Conservation (phyloP, 35 echinoderm and acorn worm species). For the Holothuria glaberrima region DNA sequence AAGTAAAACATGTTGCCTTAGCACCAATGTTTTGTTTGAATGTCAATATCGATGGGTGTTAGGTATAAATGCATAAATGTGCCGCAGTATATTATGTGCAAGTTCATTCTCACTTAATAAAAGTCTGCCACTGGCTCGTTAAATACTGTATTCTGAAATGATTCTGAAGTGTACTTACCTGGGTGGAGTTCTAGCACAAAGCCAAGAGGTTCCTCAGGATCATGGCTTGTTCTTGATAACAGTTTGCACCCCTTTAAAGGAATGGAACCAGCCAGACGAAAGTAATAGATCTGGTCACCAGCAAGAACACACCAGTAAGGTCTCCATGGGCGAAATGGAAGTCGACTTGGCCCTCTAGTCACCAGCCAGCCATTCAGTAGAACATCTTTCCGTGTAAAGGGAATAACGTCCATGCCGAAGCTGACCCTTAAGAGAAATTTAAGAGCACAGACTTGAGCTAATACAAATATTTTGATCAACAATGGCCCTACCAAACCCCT, state of each 20-base stretch:
- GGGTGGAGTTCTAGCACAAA: constrained; percentile 82
- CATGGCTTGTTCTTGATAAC: constrained; percentile 66
- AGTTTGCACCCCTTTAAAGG: constrained; percentile 81
- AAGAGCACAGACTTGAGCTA: not conserved
- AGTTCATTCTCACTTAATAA: not conserved
- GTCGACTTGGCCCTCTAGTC: constrained; percentile 50
- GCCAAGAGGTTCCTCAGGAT: constrained; percentile 84
- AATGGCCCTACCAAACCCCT: no score
- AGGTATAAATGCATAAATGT: no score
- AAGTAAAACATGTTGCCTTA: no score
- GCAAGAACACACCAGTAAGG: constrained; percentile 86
- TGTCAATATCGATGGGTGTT: no score
- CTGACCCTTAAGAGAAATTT: not conserved
- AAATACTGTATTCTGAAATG: no score
- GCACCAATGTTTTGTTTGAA: no score
- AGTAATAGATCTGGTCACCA: constrained; percentile 81
- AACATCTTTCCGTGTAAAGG: constrained; percentile 62
- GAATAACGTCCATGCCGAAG: constrained; percentile 51
- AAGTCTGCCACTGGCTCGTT: no score
- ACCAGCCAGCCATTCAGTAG: constrained; percentile 73
- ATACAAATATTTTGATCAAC: no score
- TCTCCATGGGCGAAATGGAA: constrained; percentile 76
- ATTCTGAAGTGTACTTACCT: constrained; percentile 45
- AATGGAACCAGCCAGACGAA: constrained; percentile 78
- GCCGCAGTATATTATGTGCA: no score